Evolutionary conservation across 2,888 invertebrate genomes (phyloP).

Genomic region (Camponotus fellah): DNA sequence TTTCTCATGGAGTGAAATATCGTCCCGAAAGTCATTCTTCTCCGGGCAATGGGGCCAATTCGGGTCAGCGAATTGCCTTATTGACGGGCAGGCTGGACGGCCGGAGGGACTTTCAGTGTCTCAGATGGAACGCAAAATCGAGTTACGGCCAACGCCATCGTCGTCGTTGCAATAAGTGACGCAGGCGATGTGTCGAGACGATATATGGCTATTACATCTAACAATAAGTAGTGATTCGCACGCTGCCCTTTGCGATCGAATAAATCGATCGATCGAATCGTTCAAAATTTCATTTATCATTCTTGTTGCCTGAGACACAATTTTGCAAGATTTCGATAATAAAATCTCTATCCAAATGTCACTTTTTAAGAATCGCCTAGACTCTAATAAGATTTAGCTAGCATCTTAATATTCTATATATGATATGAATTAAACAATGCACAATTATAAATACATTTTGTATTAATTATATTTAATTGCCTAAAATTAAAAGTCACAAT

Average conservation of each 20-base stretch:
- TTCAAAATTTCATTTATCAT: neutral
- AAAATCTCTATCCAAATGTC: neutral
- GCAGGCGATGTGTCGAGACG: slow-evolving; percentile 62
- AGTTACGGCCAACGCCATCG: slow-evolving; percentile 79
- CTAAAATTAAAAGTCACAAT: neutral
- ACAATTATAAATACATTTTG: neutral
- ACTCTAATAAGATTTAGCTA: neutral
- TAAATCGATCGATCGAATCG: slow-evolving; percentile 12
- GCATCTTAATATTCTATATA: neutral
- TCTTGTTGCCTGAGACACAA: neutral
- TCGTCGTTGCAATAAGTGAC: slow-evolving; percentile 76
- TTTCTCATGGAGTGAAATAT: slow-evolving; percentile 64
- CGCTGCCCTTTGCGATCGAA: slow-evolving; percentile 32
- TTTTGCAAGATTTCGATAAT: neutral
- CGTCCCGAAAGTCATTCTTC: slow-evolving; percentile 73
- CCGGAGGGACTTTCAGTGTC: slow-evolving; percentile 81
- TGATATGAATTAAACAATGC: slow-evolving; percentile 1
- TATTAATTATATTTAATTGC: neutral
- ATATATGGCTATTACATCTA: slow-evolving; percentile 62
- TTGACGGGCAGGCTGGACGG: slow-evolving; percentile 81
- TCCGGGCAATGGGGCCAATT: slow-evolving; percentile 81
- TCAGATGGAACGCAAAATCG: slow-evolving; percentile 85
- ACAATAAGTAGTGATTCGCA: neutral
- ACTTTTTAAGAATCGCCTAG: neutral
- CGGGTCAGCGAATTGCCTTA: slow-evolving; percentile 85